Evolutionary conservation across 2,888 invertebrate species (phyloP).

Genomic region (Caenorhabditis plicata): DNA sequence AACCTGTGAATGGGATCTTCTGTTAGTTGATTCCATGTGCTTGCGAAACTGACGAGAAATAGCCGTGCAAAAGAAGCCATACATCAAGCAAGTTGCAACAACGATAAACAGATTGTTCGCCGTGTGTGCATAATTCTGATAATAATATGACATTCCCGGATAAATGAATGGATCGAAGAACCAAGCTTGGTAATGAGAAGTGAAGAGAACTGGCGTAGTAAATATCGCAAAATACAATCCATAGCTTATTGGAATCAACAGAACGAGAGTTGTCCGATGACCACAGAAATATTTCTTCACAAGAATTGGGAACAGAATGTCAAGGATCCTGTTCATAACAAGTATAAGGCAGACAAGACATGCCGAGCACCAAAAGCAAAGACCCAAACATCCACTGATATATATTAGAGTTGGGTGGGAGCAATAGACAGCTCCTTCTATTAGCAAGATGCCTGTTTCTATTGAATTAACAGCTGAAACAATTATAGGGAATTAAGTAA

Average conservation of each 20-base stretch:
- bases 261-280: background rate
- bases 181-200: background rate
- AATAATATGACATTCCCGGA: background rate
- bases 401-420: background rate
- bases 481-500: background rate
- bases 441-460: background rate
- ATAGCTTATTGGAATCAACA: slow-evolving; percentile 2
- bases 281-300: background rate
- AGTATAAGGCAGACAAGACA: background rate
- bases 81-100: background rate
- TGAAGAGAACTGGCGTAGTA: slow-evolving; percentile 4
- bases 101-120: background rate
- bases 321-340: background rate
- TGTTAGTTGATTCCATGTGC: too few species aligned
- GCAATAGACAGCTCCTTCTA: background rate
- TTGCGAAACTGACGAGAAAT: background rate
- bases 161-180: slow-evolving; percentile 12
- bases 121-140: background rate
- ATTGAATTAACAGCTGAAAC: background rate
- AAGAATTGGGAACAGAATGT: background rate
- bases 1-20: background rate
- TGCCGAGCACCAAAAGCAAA: background rate
- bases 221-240: slow-evolving; percentile 3
- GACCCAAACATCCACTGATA: background rate
- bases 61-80: background rate